A percentile compares a stretch with the other conserved stretches of the same genome.
These are phyloP conservation scores for Apodemia hepburni DNA, from an alignment of 2,888 invertebrate species.

Conservation along the genomic window DNA sequence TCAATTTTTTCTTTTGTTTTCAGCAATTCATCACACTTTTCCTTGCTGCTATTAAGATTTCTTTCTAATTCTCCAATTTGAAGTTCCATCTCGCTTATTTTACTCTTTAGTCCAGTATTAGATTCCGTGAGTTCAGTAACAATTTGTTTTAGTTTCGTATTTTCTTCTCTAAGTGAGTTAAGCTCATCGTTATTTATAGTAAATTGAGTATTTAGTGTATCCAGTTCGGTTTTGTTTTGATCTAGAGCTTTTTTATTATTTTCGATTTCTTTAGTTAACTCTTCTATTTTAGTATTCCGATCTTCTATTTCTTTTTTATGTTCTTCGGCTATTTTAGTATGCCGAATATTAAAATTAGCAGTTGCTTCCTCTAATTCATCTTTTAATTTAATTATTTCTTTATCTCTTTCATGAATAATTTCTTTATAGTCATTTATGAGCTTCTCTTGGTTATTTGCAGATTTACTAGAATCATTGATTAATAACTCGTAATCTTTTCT, in stretches of 20 bases:
- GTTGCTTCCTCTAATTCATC: constrained; percentile 70
- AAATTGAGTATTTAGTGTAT: constrained; percentile 66
- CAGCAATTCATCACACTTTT: constrained; percentile 78
- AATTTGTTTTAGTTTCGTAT: constrained; percentile 59
- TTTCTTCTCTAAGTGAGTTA: constrained; percentile 63
- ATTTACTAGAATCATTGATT: constrained; percentile 57
- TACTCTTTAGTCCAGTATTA: constrained; percentile 58
- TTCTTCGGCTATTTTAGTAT: constrained; percentile 72
- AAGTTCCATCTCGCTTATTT: constrained; percentile 70
- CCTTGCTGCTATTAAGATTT: constrained; percentile 73
- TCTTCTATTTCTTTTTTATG: constrained; percentile 73
- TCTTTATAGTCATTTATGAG: constrained; percentile 69
- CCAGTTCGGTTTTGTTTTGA: constrained; percentile 69
- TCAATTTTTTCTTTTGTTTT: constrained; percentile 80
- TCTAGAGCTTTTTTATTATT: constrained; percentile 66
- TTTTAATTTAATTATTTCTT: constrained; percentile 73
- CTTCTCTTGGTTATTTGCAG: constrained; percentile 58
- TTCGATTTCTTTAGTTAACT: constrained; percentile 70
- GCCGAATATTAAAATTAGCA: constrained; percentile 71
- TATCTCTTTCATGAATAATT: constrained; percentile 75
- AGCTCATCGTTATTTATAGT: constrained; percentile 63
- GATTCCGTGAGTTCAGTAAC: constrained; percentile 61
- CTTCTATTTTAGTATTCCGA: constrained; percentile 71
- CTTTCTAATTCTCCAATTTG: constrained; percentile 79
- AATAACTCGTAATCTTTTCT: constrained; percentile 63